Evolutionary conservation across 92 coral and sea anemone genomes (phyloP).

Genomic region (Actinostola sp.): DNA sequence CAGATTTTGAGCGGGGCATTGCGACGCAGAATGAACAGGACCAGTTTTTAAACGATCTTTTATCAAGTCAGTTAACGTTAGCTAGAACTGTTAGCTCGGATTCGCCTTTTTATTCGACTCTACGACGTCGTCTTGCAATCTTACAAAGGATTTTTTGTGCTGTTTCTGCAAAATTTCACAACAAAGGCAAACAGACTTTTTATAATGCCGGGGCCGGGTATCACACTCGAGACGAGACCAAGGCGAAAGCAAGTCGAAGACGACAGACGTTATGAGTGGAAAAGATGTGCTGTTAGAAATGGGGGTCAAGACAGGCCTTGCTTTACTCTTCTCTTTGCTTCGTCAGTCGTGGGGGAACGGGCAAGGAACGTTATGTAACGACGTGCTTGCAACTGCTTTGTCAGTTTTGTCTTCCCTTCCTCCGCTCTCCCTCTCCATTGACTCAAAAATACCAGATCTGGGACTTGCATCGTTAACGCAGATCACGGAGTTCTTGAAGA

Average conservation of each 20-base stretch:
- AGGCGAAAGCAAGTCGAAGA: conserved; percentile 27
- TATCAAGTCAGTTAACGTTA: conserved; percentile 77
- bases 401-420: conserved; percentile 76
- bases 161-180: conserved; percentile 76
- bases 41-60: conserved; percentile 74
- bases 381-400: conserved; percentile 71
- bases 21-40: conserved; percentile 71
- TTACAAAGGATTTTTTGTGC: conserved; percentile 84
- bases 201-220: conserved; percentile 12
- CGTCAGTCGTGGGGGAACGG: conserved; percentile 81
- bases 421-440: conserved; percentile 70
- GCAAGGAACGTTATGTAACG: conserved; percentile 72
- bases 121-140: conserved; percentile 80
- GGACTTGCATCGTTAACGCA: conserved; percentile 71
- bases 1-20: conserved; percentile 78
- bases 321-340: conserved; percentile 70
- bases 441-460: conserved; percentile 75
- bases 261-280: conserved; percentile 51
- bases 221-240: conserved; percentile 43
- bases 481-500: conserved; percentile 61
- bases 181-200: conserved; percentile 44
- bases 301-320: conserved; percentile 85
- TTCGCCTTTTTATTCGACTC: conserved; percentile 79
- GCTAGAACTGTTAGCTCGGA: conserved; percentile 77
- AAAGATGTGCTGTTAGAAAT: conserved; percentile 68